A percentile compares a stretch with the other conserved stretches of the same genome.
Evolutionary conservation across 2,888 invertebrate genomes (phyloP).

Genomic region (Listrodromus nycthemerus): DNA sequence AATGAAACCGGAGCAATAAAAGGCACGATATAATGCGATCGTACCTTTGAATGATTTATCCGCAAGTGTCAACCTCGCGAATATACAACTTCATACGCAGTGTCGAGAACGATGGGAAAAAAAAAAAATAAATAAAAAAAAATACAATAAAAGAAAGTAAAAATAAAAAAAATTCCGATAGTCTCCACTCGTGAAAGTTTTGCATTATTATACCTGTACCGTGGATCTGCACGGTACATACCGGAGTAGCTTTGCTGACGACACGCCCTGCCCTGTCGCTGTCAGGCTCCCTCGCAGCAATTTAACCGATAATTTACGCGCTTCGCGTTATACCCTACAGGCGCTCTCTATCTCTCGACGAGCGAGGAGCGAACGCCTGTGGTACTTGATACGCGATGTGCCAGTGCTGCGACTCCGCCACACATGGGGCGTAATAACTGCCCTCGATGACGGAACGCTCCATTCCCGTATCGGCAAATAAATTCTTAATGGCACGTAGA

Average conservation of each 20-base stretch:
- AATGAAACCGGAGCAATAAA: not conserved
- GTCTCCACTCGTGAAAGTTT: conserved; percentile 2
- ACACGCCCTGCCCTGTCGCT: conserved; percentile 48
- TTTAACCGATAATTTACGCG: conserved; percentile 58
- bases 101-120: not conserved
- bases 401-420: not conserved
- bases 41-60: conserved; percentile 36
- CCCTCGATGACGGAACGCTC: conserved; percentile 46
- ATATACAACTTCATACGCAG: conserved; percentile 27
- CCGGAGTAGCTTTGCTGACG: conserved; percentile 24
- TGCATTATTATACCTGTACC: conserved; percentile 28
- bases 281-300: conserved; percentile 47
- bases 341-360: conserved; percentile 20
- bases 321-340: conserved; percentile 19
- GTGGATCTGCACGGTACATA: conserved; percentile 44
- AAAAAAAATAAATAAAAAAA: not conserved
- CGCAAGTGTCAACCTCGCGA: not conserved
- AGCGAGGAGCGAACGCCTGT: conserved; percentile 17
- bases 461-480: conserved; percentile 52
- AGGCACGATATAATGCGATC: conserved; percentile 10
- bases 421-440: conserved; percentile 38
- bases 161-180: conserved; percentile 27
- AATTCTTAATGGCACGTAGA: conserved; percentile 36
- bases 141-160: not conserved
- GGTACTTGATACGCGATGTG: conserved; percentile 27